Evolutionary conservation across 2,888 invertebrate genomes (phyloP), one percentile per base, ranked within the genome.

Genomic region (Drosophila buzzatii): DNA sequence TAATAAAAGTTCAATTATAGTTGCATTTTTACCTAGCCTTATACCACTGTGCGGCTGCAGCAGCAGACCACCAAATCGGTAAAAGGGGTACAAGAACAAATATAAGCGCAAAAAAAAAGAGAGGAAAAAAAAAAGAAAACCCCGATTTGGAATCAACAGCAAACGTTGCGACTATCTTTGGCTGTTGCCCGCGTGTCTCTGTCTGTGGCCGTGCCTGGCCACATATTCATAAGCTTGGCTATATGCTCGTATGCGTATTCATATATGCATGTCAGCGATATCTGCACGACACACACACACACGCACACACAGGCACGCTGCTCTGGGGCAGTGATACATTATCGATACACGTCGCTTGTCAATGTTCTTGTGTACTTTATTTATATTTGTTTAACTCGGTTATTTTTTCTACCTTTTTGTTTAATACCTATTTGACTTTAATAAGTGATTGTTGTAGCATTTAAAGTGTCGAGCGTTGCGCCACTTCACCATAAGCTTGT

Each of bases 371-470:
- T 88, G 70, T 85, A 81, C 76, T 72, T 78, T 90, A 85, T 81
- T 87, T 81, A 75, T 88, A 81, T 86, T 85, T 87, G 86, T 76
- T 86, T 82, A 84, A 70, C 84, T 79, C 79, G 31, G 56, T 74
- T 79, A 56, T 76, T 67, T 67, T 79, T 71, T 67, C 41, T 73
- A 67, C 60, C 75, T 82, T 76, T 90, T 89, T 86, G 85, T 91
- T 91, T 87, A 91, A 91, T 90, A 89, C 82, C 88, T 85, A 85
- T 91, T 91, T 88, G 86, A 91, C 90, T 91, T 90, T 88, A 90
- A 91, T 91, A 91, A 91, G 82, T 86, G 90, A 91, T 91, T 90
- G 91, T 89, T 89, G 85, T 82, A 73, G 76, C 82, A 76, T 83
- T 90, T 86, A 89, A 85, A 89, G 90, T 85, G 76, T 79, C 84